Evolutionary conservation across 30 jellyfish, hydroid and myxozoan genomes (phyloP), one percentile per base, ranked within the genome.

Genomic region (Aurelia coerulea): DNA sequence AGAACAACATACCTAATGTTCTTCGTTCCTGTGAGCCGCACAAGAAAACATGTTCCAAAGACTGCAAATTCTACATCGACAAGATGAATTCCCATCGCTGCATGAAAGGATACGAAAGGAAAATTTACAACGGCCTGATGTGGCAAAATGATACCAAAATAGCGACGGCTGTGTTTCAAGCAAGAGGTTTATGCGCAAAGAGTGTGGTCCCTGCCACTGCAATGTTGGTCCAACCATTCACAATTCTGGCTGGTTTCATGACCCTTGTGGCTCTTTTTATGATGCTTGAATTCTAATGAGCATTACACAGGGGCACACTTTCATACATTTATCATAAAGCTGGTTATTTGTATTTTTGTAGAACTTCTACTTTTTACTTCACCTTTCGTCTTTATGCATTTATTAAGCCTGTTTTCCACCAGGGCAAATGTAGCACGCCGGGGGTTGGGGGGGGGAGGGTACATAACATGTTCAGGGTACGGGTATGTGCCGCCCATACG

Each of bases 31-130:
- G 95, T 68, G 95, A 87, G 41, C 17, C 79, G 33, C 62, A 66
- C 56, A 87, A 73, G 42, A 76, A 42, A 42, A 18, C 77, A 8
- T 86, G 95, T 31, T 15, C 71, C 50, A 76, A 78, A 65, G 86
- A 76, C 37, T 86, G 95, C 95, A 76, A 70, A 32, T 69, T 33
- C 19, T 53, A 74, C 39, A 85, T 86, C 46, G 86, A 78, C 73
- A 52, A 70, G 39, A 66, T 86, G 95, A 31, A 67, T 8, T 3
- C 70, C 3, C 90, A 86, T 65, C 78, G 90, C 10, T 86, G 95
- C 74, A 75, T 68, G 86, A 86, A 86, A 68, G 90, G 95, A 0
- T 52, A 4, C 49, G 93, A 84, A 56, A 32, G 78, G 34, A 74
- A 60, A 2, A 68, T 62, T 3, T 51, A 73, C 54, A 46, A 74